phyloP scores from a whole-genome alignment of 2,113 vertebrate species.

The Pontoporia blainvillei region DNA sequence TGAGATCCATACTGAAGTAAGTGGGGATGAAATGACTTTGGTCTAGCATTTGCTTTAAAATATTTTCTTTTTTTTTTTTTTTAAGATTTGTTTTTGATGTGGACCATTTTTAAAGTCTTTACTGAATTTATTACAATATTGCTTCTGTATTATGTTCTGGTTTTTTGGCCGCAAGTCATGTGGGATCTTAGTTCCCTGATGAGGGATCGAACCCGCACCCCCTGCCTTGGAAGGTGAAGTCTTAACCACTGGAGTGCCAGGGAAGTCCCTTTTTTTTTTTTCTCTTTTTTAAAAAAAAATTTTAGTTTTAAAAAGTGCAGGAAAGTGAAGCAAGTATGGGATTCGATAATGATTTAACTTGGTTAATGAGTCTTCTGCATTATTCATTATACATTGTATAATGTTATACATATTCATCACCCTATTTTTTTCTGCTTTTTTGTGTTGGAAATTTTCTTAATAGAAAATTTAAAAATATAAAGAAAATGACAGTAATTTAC shows the following conservation, averaged over 20 bases:
- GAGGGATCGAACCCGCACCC: fast-evolving
- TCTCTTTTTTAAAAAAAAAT: not conserved
- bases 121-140: too few relatives aligned
- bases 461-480: not conserved
- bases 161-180: too few relatives aligned
- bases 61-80: not conserved
- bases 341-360: not conserved
- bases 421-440: not conserved
- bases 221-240: too few relatives aligned
- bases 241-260: too few relatives aligned
- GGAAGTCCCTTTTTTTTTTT: too few relatives aligned
- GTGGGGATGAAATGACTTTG: not conserved
- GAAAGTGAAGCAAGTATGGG: not conserved
- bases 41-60: conserved; percentile 16
- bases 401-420: not conserved
- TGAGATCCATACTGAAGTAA: not conserved
- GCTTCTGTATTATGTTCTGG: too few relatives aligned
- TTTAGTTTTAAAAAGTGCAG: not conserved
- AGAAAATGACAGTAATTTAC: not conserved
- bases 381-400: not conserved
- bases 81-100: too few relatives aligned
- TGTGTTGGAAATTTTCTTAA: not conserved
- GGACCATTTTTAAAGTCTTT: too few relatives aligned
- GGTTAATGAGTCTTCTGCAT: not conserved
- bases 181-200: too few relatives aligned